A percentile compares a stretch with the other conserved stretches of the same genome.
phyloP scores from a whole-genome alignment of 2,888 invertebrate species.

The Boloria selene region DNA sequence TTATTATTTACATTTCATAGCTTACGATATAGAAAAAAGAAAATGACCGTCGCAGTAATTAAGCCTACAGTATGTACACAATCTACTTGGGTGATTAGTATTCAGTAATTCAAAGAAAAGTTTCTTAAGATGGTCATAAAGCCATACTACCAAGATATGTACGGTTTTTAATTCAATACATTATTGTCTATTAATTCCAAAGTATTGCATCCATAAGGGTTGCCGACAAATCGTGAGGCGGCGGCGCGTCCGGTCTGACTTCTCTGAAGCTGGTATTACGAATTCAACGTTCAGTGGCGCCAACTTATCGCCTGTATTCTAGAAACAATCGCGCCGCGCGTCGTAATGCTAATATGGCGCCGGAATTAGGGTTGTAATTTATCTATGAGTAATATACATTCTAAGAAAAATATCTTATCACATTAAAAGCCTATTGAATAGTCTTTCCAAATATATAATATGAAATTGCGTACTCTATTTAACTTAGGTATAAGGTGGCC shows the following conservation, averaged over 20 bases:
- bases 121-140: slow-evolving; percentile 6
- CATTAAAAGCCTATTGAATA: too few relatives aligned
- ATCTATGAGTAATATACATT: background rate
- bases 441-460: background rate
- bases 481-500: too few relatives aligned
- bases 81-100: background rate
- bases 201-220: slow-evolving; percentile 35
- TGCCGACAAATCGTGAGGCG: slow-evolving; percentile 38
- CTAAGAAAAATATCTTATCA: background rate
- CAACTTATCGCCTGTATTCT: slow-evolving; percentile 44
- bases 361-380: slow-evolving; percentile 26
- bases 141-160: background rate
- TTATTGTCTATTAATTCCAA: slow-evolving; percentile 32
- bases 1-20: too few relatives aligned
- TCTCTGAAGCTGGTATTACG: slow-evolving; percentile 54
- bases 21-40: too few relatives aligned
- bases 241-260: slow-evolving; percentile 50
- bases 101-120: slow-evolving; percentile 15
- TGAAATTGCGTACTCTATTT: too few relatives aligned
- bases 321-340: slow-evolving; percentile 40
- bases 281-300: slow-evolving; percentile 50
- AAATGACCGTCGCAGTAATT: too few relatives aligned
- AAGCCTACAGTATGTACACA: too few relatives aligned
- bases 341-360: slow-evolving; percentile 36
- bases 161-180: slow-evolving; percentile 19